phyloP scores from a whole-genome alignment of 2,888 invertebrate species.

The Drosophila imparisetae region DNA sequence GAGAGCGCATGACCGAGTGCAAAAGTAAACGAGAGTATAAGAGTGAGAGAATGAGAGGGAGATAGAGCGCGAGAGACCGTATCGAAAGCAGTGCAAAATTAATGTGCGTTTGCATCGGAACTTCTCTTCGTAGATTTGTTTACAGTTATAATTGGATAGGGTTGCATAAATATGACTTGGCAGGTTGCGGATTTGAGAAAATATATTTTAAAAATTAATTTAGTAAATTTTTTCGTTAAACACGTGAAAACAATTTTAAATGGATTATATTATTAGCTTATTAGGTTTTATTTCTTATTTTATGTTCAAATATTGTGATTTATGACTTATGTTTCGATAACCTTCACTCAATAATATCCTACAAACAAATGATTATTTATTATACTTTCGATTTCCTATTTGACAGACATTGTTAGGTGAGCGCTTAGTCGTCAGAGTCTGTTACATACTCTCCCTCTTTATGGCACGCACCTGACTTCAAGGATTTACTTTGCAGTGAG shows the following conservation, averaged over 20 bases:
- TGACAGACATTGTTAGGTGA: background rate
- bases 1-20: conserved; percentile 49
- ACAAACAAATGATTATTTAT: background rate
- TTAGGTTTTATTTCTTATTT: background rate
- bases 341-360: background rate
- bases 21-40: conserved; percentile 16
- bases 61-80: conserved; percentile 4
- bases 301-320: background rate
- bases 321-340: background rate
- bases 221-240: background rate
- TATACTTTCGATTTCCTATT: background rate
- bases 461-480: conserved; percentile 29
- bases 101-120: conserved; percentile 52
- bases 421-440: background rate
- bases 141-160: conserved; percentile 58
- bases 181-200: background rate
- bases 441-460: background rate
- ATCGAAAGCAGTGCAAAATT: conserved; percentile 21
- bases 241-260: background rate
- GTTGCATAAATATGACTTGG: conserved; percentile 1
- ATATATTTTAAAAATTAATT: background rate
- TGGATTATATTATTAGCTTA: background rate
- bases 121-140: conserved; percentile 68
- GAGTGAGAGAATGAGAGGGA: background rate
- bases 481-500: conserved; percentile 42